Evolutionary conservation across 2,888 invertebrate genomes (phyloP).

Genomic region (Pteria penguin): DNA sequence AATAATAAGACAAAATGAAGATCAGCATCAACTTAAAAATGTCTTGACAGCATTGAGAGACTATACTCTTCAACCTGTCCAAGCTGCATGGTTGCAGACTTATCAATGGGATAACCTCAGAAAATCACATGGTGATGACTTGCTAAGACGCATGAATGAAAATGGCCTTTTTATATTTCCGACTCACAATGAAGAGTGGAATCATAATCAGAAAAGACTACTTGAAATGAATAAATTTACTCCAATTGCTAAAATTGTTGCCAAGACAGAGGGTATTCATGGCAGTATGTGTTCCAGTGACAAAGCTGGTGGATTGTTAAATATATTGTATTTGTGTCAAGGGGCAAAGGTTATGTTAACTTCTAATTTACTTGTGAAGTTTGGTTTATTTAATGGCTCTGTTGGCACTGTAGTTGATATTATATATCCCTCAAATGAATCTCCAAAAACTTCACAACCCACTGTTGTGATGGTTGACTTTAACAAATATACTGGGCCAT

Average conservation of each 20-base stretch:
- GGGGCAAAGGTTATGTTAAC: constrained; percentile 47
- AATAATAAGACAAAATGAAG: constrained; percentile 35
- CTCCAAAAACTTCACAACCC: constrained; percentile 24
- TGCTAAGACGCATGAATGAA: constrained; percentile 26
- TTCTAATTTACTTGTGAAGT: constrained; percentile 38
- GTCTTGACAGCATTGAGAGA: constrained; percentile 13
- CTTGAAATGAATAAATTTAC: constrained; percentile 25
- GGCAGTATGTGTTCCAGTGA: constrained; percentile 15
- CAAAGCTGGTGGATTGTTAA: constrained; percentile 19
- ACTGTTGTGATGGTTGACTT: constrained; percentile 49
- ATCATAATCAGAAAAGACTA: constrained; percentile 42
- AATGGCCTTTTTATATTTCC: constrained; percentile 47
- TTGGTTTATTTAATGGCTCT: constrained; percentile 48
- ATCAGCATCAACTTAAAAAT: constrained; percentile 26
- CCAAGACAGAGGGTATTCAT: constrained; percentile 29
- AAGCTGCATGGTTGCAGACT: constrained; percentile 43
- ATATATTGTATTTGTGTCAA: constrained; percentile 32
- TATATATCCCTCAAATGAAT: constrained; percentile 29
- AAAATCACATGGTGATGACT: constrained; percentile 19
- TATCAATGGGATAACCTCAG: constrained; percentile 40
- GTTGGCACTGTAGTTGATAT: constrained; percentile 45
- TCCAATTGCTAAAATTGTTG: constrained; percentile 38
- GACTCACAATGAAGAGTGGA: constrained; percentile 39
- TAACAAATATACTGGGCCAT: constrained; percentile 50
- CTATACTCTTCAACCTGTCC: constrained; percentile 15